Base-by-base conservation (phyloP, 2,113 vertebrate species). In the Pipa parva region DNA sequence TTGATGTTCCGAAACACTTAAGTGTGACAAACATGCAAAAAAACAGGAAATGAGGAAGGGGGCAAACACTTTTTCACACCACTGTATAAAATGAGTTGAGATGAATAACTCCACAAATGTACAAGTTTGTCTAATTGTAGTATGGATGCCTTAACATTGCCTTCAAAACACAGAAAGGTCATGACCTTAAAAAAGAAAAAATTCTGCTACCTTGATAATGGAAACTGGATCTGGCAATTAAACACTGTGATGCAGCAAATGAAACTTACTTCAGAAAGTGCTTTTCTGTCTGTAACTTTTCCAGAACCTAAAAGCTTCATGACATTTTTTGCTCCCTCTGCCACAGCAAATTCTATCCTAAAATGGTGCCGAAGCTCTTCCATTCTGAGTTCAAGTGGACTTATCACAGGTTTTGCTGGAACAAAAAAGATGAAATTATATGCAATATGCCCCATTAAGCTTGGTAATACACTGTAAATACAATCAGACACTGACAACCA, bases 261-360 rank as follows among this genome's bases (percentile, higher is more conserved):
- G 50, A 71, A 73, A 79, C 80, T 82, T 88, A 97, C 97, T 90
- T 99, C 96, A 79, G 93, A 93, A 83, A 94, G 96, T 49, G 94
- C 95, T 80, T 90, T 97, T 81, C 97, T 95, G 80, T 99, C 97
- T 0, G 95, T 93, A 77, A 98, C 92, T 81, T 97, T 98, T 75
- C 94, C 94, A 31, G 97, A 88, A 70, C 96, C 95, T 75, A 99
- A 89, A 65, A 98, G 91, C 80, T 97, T 97, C 94, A 99, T 97
- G 77, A 98, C 97, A 52, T 99, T 99, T 81, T 97, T 98, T 83
- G 97, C 96, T 78, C 97, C 97, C 82, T 98, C 97, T 11, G 94
- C 94, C 59, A 99, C 95, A 42, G 97, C 97, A 58, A 94, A 97
- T 76, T 99, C 96, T 83, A 99, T 98, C 88, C 89, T 92, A 76